Base-by-base conservation (phyloP, 2,797 vertebrate species). In the Synanceia verrucosa region DNA sequence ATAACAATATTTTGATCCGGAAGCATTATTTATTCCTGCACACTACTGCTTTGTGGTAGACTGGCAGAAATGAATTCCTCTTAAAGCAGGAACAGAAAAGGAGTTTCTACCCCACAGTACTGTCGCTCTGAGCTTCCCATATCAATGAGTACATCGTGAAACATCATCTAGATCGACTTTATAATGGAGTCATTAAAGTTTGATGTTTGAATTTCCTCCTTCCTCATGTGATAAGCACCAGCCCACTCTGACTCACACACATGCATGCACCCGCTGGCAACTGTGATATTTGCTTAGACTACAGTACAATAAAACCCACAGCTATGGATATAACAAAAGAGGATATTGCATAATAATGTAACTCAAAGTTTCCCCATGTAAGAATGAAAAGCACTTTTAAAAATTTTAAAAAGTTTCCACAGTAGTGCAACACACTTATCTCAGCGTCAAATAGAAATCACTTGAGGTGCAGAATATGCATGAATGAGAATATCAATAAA, bases 151-250 rank as follows among this genome's bases (percentile, higher is more conserved):
- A 13, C 21, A 12, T n/a, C 21, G 9, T 73, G 33, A 44, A 51
- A 18, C 4, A 18, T 41, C 5, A 14, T 50, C 5, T 2, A 4
- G 3, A 55, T 31, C 6, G 0, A 36, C 9, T 76, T 51, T 48
- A 43, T 53, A 31, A 28, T 11, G 1, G 11, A 47, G 9, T 41
- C 2, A 34, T 57, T 6, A 53, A 66, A 47, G 34, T 24, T 21
- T 19, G 3, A 10, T 2, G 43, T 80, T 76, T 80, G 6, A 39
- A 68, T 64, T 71, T 62, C 43, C 36, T 73, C 7, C 59, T 81
- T 83, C 68, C 65, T 76, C 14, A 4, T 60, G 3, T 51, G 63
- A 79, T 83, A 37, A 79, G 43, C 44, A 28, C n/a, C n/a, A n/a
- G n/a, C n/a, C 3, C 28, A 4, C 28, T 29, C 28, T 29, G 4